These are phyloP conservation scores for Conchocele bisecta DNA, from an alignment of 2,888 invertebrate species.

Conservation along the genomic window DNA sequence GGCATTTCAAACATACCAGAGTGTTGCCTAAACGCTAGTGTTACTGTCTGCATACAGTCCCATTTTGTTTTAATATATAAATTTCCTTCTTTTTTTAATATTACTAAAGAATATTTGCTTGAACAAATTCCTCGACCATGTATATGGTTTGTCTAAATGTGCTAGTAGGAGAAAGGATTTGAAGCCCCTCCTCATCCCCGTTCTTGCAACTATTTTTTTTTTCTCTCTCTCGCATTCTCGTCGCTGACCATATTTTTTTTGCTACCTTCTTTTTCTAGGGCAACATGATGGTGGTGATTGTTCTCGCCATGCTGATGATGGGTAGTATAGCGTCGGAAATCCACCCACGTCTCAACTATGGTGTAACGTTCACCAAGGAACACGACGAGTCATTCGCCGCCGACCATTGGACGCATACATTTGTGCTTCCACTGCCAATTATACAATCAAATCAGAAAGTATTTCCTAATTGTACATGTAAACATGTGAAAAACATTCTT, in stretches of 20 bases:
- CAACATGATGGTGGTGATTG: not conserved
- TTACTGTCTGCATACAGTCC: no score
- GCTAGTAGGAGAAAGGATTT: no score
- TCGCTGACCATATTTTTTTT: not conserved
- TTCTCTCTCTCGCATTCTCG: not conserved
- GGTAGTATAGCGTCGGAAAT: not conserved
- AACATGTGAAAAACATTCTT: not conserved
- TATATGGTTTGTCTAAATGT: no score
- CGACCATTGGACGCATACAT: slow-evolving; percentile 17
- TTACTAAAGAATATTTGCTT: no score
- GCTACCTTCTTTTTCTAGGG: not conserved
- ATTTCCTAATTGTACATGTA: not conserved
- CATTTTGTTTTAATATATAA: no score
- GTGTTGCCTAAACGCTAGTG: no score
- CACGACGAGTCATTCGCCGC: not conserved
- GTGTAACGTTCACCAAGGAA: not conserved
- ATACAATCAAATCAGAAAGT: no score
- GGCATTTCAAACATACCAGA: no score
- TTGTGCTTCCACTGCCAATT: not conserved
- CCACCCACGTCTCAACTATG: slow-evolving; percentile 2
- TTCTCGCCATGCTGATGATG: not conserved
- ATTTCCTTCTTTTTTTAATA: no score
- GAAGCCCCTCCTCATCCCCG: no score
- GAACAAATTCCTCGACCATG: no score
- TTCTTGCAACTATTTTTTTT: no score